Conservation (phyloP, 2,797 vertebrate species). For the Macropodus opercularis region DNA sequence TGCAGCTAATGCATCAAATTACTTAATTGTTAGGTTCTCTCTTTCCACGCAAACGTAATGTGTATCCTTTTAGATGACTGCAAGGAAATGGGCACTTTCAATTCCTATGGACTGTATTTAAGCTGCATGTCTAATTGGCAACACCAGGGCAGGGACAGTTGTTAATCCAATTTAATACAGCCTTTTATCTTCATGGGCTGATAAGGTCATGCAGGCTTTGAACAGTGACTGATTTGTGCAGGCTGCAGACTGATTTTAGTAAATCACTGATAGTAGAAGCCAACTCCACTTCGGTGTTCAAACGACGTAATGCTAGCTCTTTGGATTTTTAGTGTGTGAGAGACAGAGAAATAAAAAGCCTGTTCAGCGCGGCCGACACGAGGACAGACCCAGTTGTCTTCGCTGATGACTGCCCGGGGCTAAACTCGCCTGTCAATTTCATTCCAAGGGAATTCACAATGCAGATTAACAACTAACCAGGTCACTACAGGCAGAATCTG, state of each 20-base stretch:
- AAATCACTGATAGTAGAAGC: slow-evolving; percentile 23
- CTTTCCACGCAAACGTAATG: slow-evolving; percentile 25
- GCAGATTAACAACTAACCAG: slow-evolving; percentile 78
- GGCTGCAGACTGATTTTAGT: slow-evolving; percentile 43
- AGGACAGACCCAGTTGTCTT: slow-evolving; percentile 85
- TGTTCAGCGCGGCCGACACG: slow-evolving; percentile 76
- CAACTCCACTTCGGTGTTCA: slow-evolving; percentile 39
- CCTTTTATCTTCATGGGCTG: slow-evolving; percentile 66
- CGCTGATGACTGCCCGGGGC: slow-evolving; percentile 82
- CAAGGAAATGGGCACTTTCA: slow-evolving; percentile 38
- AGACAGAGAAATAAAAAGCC: slow-evolving; percentile 55
- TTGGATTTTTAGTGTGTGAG: slow-evolving; percentile 28
- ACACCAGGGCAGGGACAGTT: slow-evolving; percentile 49
- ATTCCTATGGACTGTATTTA: slow-evolving; percentile 2
- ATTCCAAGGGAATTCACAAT: slow-evolving; percentile 81
- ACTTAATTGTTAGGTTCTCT: slow-evolving; percentile 12
- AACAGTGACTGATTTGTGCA: slow-evolving; percentile 26
- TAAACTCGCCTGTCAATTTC: slow-evolving; percentile 83
- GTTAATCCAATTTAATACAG: slow-evolving; percentile 75
- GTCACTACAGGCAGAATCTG: slow-evolving; percentile 69
- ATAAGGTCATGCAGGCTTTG: slow-evolving; percentile 68
- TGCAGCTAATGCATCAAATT: slow-evolving; percentile 19
- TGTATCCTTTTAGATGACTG: slow-evolving; percentile 33
- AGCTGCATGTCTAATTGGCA: slow-evolving; percentile 45
- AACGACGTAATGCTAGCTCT: slow-evolving; percentile 17